These are phyloP conservation scores for Pseudomyrmex flavicornis DNA, from an alignment of 1,140 invertebrate genomes.

Conservation along the genomic window DNA sequence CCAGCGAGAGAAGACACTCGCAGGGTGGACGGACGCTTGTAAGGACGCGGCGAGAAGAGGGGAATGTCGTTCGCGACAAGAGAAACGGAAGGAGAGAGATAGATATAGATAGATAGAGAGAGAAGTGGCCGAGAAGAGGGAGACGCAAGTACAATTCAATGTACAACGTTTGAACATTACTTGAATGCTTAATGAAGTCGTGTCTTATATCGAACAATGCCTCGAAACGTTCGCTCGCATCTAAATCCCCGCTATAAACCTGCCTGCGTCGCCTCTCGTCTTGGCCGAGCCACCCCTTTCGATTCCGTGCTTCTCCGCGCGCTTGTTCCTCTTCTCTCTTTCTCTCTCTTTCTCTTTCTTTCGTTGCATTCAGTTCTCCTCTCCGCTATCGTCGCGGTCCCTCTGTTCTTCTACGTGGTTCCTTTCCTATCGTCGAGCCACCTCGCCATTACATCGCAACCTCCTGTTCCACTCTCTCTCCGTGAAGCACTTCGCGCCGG, in stretches of 20 bases:
- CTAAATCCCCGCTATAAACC: slow-evolving; percentile 74
- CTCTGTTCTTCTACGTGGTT: slow-evolving; percentile 51
- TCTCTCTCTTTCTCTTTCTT: background rate
- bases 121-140: slow-evolving; percentile 24
- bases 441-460: slow-evolving; percentile 57
- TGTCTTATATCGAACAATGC: slow-evolving; percentile 84
- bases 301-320: slow-evolving; percentile 50
- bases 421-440: slow-evolving; percentile 35
- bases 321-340: slow-evolving; percentile 17
- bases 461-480: slow-evolving; percentile 52
- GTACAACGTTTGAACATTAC: slow-evolving; percentile 83
- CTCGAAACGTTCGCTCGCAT: slow-evolving; percentile 77
- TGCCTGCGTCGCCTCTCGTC: slow-evolving; percentile 49
- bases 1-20: slow-evolving; percentile 21
- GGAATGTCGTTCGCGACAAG: background rate
- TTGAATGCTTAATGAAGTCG: slow-evolving; percentile 84
- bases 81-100: background rate
- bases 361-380: slow-evolving; percentile 9
- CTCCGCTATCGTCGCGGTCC: background rate
- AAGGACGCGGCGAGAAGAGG: background rate
- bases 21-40: background rate
- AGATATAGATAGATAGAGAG: background rate
- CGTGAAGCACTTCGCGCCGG: slow-evolving; percentile 9
- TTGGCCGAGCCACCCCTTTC: slow-evolving; percentile 63
- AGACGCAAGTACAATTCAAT: slow-evolving; percentile 75